These are phyloP conservation scores for Lathamus discolor DNA, from an alignment of 2,113 vertebrate species.

Conservation along the genomic window DNA sequence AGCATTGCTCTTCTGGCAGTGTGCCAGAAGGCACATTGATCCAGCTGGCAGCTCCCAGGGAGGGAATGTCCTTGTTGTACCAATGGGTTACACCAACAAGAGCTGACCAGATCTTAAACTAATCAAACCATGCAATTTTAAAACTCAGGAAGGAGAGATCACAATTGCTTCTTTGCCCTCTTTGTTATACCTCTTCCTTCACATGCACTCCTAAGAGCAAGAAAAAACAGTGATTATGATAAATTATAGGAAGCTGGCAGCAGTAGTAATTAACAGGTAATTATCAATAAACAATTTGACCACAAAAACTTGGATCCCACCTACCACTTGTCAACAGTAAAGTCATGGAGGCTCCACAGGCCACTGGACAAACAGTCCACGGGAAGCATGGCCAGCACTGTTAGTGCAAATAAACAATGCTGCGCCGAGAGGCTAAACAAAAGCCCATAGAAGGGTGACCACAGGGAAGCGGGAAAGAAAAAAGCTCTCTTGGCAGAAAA, in stretches of 20 bases:
- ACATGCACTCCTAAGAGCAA: conserved; percentile 37
- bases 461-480: conserved; percentile 56
- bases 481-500: conserved; percentile 66
- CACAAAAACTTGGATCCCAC: conserved; percentile 73
- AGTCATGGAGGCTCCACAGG: conserved; percentile 74
- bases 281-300: conserved; percentile 82
- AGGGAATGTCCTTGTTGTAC: not conserved
- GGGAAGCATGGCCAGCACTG: conserved; percentile 64
- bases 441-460: conserved; percentile 47
- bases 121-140: not conserved
- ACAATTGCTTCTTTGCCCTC: not conserved
- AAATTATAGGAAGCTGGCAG: conserved; percentile 73
- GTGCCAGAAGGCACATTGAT: not conserved
- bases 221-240: conserved; percentile 46
- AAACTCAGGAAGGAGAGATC: conserved; percentile 12
- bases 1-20: not conserved
- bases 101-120: not conserved
- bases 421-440: conserved; percentile 74
- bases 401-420: conserved; percentile 79
- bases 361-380: conserved; percentile 76
- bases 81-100: not conserved
- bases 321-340: conserved; percentile 77
- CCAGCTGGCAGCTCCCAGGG: not conserved
- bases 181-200: conserved; percentile 34
- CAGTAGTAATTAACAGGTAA: conserved; percentile 77